Evolutionary conservation across 2,888 invertebrate genomes (phyloP).

Genomic region (Cryptus armator): DNA sequence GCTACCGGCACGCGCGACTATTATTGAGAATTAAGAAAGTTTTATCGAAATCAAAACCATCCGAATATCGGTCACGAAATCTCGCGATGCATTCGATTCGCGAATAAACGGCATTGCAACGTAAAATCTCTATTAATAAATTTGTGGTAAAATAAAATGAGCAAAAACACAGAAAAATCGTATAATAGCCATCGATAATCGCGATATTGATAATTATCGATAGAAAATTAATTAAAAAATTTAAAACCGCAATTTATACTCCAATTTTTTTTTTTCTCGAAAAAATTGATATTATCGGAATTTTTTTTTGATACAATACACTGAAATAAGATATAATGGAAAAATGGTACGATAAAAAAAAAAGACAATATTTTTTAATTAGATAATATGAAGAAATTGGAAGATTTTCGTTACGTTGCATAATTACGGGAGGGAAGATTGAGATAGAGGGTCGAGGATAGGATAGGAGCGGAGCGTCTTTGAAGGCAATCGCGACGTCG

Average conservation of each 20-base stretch:
- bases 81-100: background rate
- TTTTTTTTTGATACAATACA: background rate
- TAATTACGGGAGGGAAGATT: conserved; percentile 21
- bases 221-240: too few species aligned
- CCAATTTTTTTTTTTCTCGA: too few species aligned
- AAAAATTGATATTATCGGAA: background rate
- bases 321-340: too few species aligned
- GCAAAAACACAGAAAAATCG: too few species aligned
- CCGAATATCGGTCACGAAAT: background rate
- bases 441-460: conserved; percentile 28
- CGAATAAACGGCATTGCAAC: background rate
- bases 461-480: conserved; percentile 51
- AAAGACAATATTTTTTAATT: conserved; percentile 25
- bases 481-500: conserved; percentile 64
- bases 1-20: conserved; percentile 27
- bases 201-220: too few species aligned
- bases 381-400: conserved; percentile 43
- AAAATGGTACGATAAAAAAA: background rate
- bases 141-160: too few species aligned
- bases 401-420: conserved; percentile 41
- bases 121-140: background rate
- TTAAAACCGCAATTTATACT: too few species aligned
- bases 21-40: conserved; percentile 40
- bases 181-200: too few species aligned
- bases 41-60: background rate